phyloP scores from a whole-genome alignment of 2,888 invertebrate genomes.

The Malachius bipustulatus region DNA sequence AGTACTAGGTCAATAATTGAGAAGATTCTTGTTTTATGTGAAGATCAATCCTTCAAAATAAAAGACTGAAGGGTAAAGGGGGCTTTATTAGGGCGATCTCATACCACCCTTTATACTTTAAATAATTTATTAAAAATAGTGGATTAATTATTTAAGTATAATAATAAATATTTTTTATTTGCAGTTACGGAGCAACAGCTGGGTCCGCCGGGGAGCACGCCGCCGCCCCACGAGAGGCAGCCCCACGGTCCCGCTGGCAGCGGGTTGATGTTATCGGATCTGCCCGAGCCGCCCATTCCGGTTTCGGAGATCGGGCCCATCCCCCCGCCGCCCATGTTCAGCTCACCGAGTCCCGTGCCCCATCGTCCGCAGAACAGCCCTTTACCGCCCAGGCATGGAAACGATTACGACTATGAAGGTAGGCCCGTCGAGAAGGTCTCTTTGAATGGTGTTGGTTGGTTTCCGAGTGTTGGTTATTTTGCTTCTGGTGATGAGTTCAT shows the following conservation, averaged over 20 bases:
- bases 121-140: too few relatives aligned
- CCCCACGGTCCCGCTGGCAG: slow-evolving; percentile 26
- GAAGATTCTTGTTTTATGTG: too few relatives aligned
- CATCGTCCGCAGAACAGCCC: slow-evolving; percentile 38
- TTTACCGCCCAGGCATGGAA: slow-evolving; percentile 24
- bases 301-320: slow-evolving; percentile 81
- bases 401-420: slow-evolving; percentile 57
- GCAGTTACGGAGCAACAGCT: slow-evolving; percentile 48
- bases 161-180: slow-evolving; percentile 21
- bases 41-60: too few relatives aligned
- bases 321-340: slow-evolving; percentile 86
- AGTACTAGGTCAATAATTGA: too few relatives aligned
- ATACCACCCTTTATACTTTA: too few relatives aligned
- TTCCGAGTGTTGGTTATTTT: too few relatives aligned
- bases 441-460: too few relatives aligned
- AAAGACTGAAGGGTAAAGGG: too few relatives aligned
- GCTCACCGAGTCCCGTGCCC: slow-evolving; percentile 69
- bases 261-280: slow-evolving; percentile 64
- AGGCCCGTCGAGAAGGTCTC: too few relatives aligned
- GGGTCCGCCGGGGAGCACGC: slow-evolving; percentile 36
- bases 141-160: neutral
- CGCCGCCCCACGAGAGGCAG: slow-evolving; percentile 35
- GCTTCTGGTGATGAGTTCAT: too few relatives aligned
- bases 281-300: slow-evolving; percentile 86
- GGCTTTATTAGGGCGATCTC: too few relatives aligned